Base-by-base conservation (phyloP, 2,113 vertebrate genomes). In the Pseudopipra pipra region DNA sequence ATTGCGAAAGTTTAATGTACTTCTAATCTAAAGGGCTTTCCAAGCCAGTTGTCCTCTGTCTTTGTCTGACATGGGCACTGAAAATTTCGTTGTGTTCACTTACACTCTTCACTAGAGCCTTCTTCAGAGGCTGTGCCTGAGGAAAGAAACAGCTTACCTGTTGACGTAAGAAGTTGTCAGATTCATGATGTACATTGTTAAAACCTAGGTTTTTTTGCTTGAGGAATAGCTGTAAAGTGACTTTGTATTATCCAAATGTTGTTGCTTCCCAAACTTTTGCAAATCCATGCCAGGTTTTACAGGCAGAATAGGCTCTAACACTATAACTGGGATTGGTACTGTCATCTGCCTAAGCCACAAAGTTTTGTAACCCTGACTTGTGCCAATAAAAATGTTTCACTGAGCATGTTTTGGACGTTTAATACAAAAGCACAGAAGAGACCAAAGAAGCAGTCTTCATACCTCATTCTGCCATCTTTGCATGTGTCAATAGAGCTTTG, bases 371-470 rank as follows among this genome's bases (percentile, higher is more conserved):
- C 47, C 27, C 73, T 85, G 58, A 89, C 58, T 86, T 0, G 2
- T 90, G 94, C 95, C 95, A 93, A 90, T 95, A 96, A 96, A 95
- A 96, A 94, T 61, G 79, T 88, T 94, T 92, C 44, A 15, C 85
- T 80, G 65, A 84, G 56, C 4, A 1, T 96, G 75, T 86, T 94
- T 95, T 96, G 76, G 79, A 86, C 62, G 51, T 81, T 75, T 77
- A 49, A 90, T 78, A 51, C 54, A 81, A 85, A 92, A 92, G 54
- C 73, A 84, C 61, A 33, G 54, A 76, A 55, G 39, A 76, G 56
- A 75, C 63, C 35, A 72, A 56, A 93, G 71, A 62, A 87, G n/a
- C 54, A 43, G n/a, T 78, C 55, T 90, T 90, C 44, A 5, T 74
- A 33, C 52, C 63, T 95, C 5, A 0, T 80, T 77, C 47, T 87